Conservation (phyloP, 2,113 vertebrate species). For the Syngnathoides biaculeatus region DNA sequence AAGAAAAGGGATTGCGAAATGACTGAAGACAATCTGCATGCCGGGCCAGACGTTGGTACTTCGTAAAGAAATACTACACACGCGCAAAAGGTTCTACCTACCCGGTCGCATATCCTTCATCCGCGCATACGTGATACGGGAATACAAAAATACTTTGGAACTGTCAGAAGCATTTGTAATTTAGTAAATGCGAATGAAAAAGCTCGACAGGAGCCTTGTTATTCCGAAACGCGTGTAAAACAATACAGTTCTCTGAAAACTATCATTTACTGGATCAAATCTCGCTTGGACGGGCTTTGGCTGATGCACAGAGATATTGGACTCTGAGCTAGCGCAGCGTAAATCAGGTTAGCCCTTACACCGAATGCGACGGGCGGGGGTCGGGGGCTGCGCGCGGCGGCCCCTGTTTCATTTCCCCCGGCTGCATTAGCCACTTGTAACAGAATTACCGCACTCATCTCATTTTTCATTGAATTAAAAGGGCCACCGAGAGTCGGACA, state of each 20-base stretch:
- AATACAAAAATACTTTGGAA: too few relatives aligned
- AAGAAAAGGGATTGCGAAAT: too few relatives aligned
- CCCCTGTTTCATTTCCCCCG: conserved; percentile 61
- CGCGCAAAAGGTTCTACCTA: too few relatives aligned
- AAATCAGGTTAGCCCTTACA: conserved; percentile 66
- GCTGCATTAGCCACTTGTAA: conserved; percentile 67
- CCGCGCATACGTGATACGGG: too few relatives aligned
- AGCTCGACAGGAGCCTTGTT: neutral
- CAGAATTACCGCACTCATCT: conserved; percentile 67
- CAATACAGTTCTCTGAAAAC: conserved; percentile 41
- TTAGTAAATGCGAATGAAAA: too few relatives aligned
- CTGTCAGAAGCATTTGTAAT: too few relatives aligned
- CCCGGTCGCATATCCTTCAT: too few relatives aligned
- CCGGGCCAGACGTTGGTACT: too few relatives aligned
- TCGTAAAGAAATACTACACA: too few relatives aligned
- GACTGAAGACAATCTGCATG: too few relatives aligned
- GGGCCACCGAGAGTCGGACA: conserved; percentile 62
- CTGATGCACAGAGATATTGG: conserved; percentile 61
- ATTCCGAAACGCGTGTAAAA: conserved; percentile 24
- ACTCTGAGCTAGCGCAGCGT: conserved; percentile 45
- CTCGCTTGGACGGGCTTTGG: conserved; percentile 53
- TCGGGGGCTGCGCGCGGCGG: conserved; percentile 51
- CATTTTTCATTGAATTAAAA: conserved; percentile 74
- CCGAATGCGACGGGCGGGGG: conserved; percentile 54
- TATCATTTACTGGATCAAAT: conserved; percentile 59